phyloP scores from a whole-genome alignment of 2,797 vertebrate genomes.

The Crax fasciolata region DNA sequence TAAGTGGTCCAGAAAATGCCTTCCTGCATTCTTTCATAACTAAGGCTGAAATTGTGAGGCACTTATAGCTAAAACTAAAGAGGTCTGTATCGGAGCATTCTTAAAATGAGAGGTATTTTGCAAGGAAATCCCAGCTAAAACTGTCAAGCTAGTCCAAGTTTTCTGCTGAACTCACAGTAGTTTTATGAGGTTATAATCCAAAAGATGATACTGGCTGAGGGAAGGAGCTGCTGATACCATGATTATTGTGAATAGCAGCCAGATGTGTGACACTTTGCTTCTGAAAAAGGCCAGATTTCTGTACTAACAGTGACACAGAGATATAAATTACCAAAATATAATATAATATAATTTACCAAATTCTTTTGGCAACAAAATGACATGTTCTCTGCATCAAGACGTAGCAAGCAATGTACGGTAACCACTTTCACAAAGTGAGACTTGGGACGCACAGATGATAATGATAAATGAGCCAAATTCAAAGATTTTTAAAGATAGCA shows the following conservation, averaged over 20 bases:
- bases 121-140: conserved; percentile 2
- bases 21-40: conserved; percentile 32
- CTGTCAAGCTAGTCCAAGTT: neutral
- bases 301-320: neutral
- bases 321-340: too few relatives aligned
- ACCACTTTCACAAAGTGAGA: neutral
- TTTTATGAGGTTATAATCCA: neutral
- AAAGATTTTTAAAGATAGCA: neutral
- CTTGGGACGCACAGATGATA: neutral
- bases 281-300: neutral
- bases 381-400: neutral
- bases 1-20: neutral
- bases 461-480: neutral
- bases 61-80: neutral
- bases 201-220: neutral
- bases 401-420: neutral
- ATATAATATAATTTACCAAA: neutral
- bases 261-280: neutral
- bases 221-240: neutral
- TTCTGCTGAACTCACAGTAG: neutral
- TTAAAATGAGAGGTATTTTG: neutral
- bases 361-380: neutral
- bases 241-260: neutral
- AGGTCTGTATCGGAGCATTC: neutral
- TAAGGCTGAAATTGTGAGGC: neutral